Conservation (phyloP, 2,888 invertebrate genomes). For the Hyles lineata region DNA sequence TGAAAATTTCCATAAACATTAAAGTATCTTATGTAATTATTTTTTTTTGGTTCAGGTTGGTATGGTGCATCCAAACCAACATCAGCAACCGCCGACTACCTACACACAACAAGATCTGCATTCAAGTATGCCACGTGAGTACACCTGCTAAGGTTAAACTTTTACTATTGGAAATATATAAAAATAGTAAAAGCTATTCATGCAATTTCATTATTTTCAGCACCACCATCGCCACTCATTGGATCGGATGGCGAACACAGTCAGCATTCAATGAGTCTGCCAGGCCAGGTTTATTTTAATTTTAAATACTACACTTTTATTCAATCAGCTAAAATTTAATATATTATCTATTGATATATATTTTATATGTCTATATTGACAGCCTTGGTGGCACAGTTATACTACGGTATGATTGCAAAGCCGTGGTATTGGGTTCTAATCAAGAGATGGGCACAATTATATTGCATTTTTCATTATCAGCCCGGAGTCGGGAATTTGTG, state of each 20-base stretch:
- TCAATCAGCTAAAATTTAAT: too few relatives aligned
- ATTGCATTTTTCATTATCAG: too few relatives aligned
- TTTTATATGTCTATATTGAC: too few relatives aligned
- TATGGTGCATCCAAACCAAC: slow-evolving; percentile 94
- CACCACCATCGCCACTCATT: slow-evolving; percentile 93
- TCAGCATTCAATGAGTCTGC: slow-evolving; percentile 79
- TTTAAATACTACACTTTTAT: not conserved
- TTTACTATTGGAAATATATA: not conserved
- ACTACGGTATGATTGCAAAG: too few relatives aligned
- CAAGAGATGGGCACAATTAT: too few relatives aligned
- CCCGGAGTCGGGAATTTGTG: too few relatives aligned
- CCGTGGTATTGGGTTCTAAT: too few relatives aligned
- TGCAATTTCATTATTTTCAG: slow-evolving; percentile 70
- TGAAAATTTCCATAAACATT: not conserved
- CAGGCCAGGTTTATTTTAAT: slow-evolving; percentile 69
- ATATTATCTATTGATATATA: too few relatives aligned
- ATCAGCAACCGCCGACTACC: slow-evolving; percentile 82
- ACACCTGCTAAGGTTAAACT: slow-evolving; percentile 27
- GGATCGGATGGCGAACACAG: slow-evolving; percentile 86
- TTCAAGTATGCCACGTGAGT: slow-evolving; percentile 94
- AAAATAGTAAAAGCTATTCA: not conserved
- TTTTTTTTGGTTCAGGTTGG: slow-evolving; percentile 84
- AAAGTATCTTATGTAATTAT: not conserved
- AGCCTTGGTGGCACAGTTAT: too few relatives aligned
- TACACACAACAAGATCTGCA: slow-evolving; percentile 88